phyloP scores from a whole-genome alignment of 2,888 invertebrate genomes.

The Drosophila tanythrix region DNA sequence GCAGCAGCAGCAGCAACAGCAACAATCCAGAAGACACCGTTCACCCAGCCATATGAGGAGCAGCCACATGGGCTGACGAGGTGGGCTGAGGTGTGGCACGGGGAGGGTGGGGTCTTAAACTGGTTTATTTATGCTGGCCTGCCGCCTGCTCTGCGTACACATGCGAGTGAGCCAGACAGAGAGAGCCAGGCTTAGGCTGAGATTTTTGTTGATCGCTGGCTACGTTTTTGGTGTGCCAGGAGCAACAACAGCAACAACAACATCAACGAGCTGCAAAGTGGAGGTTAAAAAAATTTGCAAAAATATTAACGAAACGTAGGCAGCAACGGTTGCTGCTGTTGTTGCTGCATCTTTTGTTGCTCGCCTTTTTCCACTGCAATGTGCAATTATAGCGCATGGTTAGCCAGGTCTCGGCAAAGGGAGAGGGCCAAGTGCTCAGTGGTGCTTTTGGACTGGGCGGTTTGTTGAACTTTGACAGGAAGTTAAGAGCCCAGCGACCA shows the following conservation, averaged over 20 bases:
- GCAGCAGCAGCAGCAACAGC: conserved; percentile 27
- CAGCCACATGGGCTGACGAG: conserved; percentile 2
- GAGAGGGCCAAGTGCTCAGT: conserved; percentile 39
- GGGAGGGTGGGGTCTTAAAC: conserved; percentile 37
- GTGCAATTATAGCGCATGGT: conserved; percentile 73
- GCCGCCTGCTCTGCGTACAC: conserved; percentile 59
- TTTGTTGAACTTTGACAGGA: conserved; percentile 79
- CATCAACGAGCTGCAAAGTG: conserved; percentile 72
- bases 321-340: conserved; percentile 61
- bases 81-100: neutral
- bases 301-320: conserved; percentile 79
- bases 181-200: conserved; percentile 31
- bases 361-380: conserved; percentile 79
- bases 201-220: conserved; percentile 57
- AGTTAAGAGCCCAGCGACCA: conserved; percentile 60
- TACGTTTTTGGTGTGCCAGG: conserved; percentile 60
- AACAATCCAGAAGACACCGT: conserved; percentile 52
- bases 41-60: conserved; percentile 60
- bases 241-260: conserved; percentile 37
- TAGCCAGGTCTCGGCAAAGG: conserved; percentile 17
- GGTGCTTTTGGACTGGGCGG: conserved; percentile 71
- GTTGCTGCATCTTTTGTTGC: conserved; percentile 50
- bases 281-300: conserved; percentile 80
- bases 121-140: conserved; percentile 56
- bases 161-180: conserved; percentile 45